These are phyloP conservation scores for Sinosuthora webbiana DNA, from an alignment of 2,113 vertebrate genomes.

Conservation along the genomic window DNA sequence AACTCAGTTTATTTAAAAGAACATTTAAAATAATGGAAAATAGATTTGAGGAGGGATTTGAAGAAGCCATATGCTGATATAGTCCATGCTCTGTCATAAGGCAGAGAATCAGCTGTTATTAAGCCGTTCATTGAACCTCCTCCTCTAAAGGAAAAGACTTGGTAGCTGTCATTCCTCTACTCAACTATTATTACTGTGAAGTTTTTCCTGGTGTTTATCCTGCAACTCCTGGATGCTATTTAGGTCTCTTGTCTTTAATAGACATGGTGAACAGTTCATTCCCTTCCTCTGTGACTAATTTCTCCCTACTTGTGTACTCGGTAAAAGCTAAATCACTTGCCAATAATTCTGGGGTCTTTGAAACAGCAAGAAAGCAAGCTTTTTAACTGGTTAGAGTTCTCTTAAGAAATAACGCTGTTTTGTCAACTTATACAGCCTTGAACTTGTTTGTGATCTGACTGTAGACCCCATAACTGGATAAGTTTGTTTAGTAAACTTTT, in stretches of 20 bases:
- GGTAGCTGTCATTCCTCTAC: not conserved
- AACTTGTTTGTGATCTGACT: slow-evolving; percentile 15
- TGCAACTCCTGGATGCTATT: not conserved
- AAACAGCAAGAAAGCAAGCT: not conserved
- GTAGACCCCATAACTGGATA: not conserved
- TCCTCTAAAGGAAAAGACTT: not conserved
- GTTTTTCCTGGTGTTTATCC: slow-evolving; percentile 18
- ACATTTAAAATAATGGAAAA: not conserved
- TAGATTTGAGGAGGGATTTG: not conserved
- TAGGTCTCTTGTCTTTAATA: slow-evolving; percentile 21
- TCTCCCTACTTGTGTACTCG: not conserved
- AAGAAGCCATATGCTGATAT: not conserved
- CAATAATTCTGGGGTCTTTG: slow-evolving; percentile 20
- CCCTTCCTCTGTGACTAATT: slow-evolving; percentile 41
- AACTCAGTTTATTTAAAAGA: slow-evolving; percentile 3
- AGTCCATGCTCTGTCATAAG: not conserved
- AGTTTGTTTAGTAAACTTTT: slow-evolving; percentile 54
- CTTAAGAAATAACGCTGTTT: not conserved
- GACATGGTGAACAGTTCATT: slow-evolving; percentile 4
- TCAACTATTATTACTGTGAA: not conserved
- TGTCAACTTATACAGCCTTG: not conserved
- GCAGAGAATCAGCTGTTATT: not conserved
- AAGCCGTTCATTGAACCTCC: not conserved
- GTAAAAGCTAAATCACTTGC: slow-evolving; percentile 29
- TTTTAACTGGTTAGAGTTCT: not conserved